A percentile compares a stretch with the other conserved stretches of the same genome.
These are phyloP conservation scores for Epirrhoe alternata DNA, from an alignment of 2,888 invertebrate species.

Conservation along the genomic window DNA sequence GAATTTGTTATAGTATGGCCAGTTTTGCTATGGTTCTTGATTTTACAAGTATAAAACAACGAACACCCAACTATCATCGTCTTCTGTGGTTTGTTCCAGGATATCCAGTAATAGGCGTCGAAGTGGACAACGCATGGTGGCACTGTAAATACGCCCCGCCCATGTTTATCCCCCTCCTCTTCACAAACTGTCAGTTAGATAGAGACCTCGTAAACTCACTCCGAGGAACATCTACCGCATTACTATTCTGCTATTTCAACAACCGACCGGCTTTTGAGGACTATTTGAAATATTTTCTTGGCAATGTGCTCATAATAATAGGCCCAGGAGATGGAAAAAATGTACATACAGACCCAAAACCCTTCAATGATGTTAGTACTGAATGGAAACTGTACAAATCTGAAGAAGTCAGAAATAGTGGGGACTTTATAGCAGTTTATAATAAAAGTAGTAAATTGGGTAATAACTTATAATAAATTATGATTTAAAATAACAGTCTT, in stretches of 20 bases:
- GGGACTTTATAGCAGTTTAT: conserved; percentile 87
- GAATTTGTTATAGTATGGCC: too few species aligned
- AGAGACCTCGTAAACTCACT: conserved; percentile 69
- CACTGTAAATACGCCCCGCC: conserved; percentile 89
- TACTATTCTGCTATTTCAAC: conserved; percentile 94
- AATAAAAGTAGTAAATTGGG: conserved; percentile 34
- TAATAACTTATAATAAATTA: conserved; percentile 36
- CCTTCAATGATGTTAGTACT: conserved; percentile 85
- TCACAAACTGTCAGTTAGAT: conserved; percentile 73
- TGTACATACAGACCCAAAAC: conserved; percentile 89
- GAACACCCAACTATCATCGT: neutral
- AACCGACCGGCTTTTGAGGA: conserved; percentile 87
- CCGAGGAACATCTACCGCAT: conserved; percentile 77
- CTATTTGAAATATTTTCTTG: conserved; percentile 87
- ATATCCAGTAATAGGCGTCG: conserved; percentile 87
- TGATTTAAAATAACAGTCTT: conserved; percentile 55
- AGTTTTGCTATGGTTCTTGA: too few species aligned
- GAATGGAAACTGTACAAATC: conserved; percentile 85
- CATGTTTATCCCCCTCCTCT: conserved; percentile 87
- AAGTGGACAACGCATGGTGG: conserved; percentile 94
- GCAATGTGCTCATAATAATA: conserved; percentile 89
- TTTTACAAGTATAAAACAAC: too few species aligned
- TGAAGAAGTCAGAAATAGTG: conserved; percentile 86
- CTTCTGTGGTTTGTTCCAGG: conserved; percentile 68
- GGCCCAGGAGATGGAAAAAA: conserved; percentile 88